phyloP scores from a whole-genome alignment of 2,113 vertebrate species.

The Petrocephalus microphthalmus region DNA sequence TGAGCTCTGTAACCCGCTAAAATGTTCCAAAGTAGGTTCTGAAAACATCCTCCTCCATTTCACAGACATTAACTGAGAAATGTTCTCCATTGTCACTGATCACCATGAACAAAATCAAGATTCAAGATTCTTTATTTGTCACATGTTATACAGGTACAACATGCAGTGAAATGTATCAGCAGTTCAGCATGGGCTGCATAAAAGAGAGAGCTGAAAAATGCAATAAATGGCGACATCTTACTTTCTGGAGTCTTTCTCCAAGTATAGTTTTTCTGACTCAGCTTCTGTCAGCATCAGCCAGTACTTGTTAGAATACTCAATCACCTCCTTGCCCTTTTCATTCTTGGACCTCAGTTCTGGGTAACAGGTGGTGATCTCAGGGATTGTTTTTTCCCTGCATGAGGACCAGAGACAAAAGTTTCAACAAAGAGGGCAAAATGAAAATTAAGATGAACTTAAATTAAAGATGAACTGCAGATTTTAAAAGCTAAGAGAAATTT shows the following conservation, averaged over 20 bases:
- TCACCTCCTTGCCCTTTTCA: slow-evolving; percentile 77
- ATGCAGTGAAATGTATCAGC: no score
- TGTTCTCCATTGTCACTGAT: background rate
- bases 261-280: slow-evolving; percentile 62
- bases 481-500: background rate
- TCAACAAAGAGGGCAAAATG: background rate
- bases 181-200: background rate
- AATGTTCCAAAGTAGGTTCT: background rate
- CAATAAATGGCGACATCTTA: slow-evolving; percentile 46
- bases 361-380: slow-evolving; percentile 75
- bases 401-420: background rate
- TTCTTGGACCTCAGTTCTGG: slow-evolving; percentile 76
- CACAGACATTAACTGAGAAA: background rate
- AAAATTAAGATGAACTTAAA: background rate
- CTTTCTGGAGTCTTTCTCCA: slow-evolving; percentile 74
- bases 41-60: background rate
- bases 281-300: slow-evolving; percentile 87
- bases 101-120: background rate
- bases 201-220: background rate
- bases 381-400: slow-evolving; percentile 66
- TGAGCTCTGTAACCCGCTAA: background rate
- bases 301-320: slow-evolving; percentile 87
- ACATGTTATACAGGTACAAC: no score
- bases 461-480: no score
- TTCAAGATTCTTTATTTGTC: no score